phyloP scores from a whole-genome alignment of 2,888 invertebrate species.

The Dicycla oo region DNA sequence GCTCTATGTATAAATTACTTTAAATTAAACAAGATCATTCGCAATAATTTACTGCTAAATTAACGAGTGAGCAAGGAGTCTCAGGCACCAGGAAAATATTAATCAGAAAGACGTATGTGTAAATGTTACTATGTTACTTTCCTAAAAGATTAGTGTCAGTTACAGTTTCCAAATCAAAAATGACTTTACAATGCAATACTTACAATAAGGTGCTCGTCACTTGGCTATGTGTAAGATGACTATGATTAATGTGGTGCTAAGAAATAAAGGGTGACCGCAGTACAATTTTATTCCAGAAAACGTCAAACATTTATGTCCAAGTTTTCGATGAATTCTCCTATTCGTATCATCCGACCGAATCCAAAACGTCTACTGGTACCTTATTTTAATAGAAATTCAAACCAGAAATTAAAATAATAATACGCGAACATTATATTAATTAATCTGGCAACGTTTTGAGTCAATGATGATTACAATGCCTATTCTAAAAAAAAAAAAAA shows the following conservation, averaged over 20 bases:
- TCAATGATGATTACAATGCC: not conserved
- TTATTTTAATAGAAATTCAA: not conserved
- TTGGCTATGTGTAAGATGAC: not conserved
- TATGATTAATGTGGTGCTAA: conserved; percentile 9
- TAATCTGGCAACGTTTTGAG: not conserved
- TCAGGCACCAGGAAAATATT: not conserved
- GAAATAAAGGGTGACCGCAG: conserved; percentile 9
- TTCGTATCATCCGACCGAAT: conserved; percentile 22
- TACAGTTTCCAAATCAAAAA: not conserved
- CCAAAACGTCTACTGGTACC: not conserved
- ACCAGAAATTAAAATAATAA: not conserved
- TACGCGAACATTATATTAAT: not conserved
- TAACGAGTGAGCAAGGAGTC: not conserved
- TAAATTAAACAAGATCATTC: not conserved
- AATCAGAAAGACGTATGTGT: not conserved
- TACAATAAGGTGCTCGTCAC: conserved; percentile 3
- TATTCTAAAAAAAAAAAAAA: not conserved
- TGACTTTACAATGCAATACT: conserved; percentile 3
- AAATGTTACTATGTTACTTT: not conserved
- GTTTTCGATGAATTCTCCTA: not conserved
- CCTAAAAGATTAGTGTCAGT: not conserved
- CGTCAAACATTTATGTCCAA: conserved; percentile 10
- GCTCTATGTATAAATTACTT: too few relatives aligned
- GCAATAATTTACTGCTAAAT: not conserved
- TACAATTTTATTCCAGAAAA: conserved; percentile 19